Evolutionary conservation across 2,888 invertebrate genomes (phyloP), one percentile per base, ranked within the genome.

Genomic region (Xylophagus ater): DNA sequence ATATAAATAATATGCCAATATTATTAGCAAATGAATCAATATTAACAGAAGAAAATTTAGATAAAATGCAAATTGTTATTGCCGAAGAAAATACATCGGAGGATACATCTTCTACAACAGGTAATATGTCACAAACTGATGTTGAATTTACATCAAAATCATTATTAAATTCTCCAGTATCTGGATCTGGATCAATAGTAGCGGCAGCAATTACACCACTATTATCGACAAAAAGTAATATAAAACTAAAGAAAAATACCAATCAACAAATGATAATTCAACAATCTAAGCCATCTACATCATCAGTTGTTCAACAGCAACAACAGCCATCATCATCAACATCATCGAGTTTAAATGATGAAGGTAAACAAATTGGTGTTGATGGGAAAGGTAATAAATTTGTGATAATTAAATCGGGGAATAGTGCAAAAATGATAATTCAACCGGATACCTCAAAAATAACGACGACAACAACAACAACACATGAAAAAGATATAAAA

Each of bases 1-100:
- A 83, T 55, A 82, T 82, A 23, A 77, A 78, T 57, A 79, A 79
- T 2, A 81, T 82, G 78, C 82, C 82, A 2, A 78, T 82, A 45
- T 78, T 82, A 4, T 58, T 82, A 28, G 77, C 78, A 21, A 81
- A 81, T 49, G 80, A 81, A 50, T 39, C 43, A 29, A 70, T 76
- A 26, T 59, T 80, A 41, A 76, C 76, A 1, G 72, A 78, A 1
- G 79, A 79, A 53, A 76, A 63, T 51, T 74, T 79, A 36, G 77
- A 79, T 49, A 76, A 76, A 53, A 74, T 79, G 71, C 78, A 79
- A 0, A 71, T 78, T 21, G 72, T 76, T 1, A 59, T 69, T 47
- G 62, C 13, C 10, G 6, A 6, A 29, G 8, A n/a, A 12, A 25
- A 25, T 25, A 4, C n/a, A 25, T 1, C 25, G 10, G 3, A 12